phyloP scores from a whole-genome alignment of 2,888 invertebrate genomes.

The Tetragonula carbonaria region DNA sequence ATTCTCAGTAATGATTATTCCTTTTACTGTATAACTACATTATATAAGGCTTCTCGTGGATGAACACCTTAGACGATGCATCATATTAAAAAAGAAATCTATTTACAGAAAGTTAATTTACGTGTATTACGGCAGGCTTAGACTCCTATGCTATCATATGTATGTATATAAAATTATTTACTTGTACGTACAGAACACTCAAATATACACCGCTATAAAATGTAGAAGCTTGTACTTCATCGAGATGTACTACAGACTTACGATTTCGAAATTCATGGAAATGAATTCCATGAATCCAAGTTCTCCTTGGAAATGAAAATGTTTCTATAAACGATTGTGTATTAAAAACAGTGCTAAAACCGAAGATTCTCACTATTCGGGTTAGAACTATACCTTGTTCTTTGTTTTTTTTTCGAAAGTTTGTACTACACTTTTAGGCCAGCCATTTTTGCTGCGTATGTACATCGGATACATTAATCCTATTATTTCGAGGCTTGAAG shows the following conservation, averaged over 20 bases:
- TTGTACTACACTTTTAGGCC: constrained; percentile 73
- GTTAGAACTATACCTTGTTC: constrained; percentile 8
- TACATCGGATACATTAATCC: constrained; percentile 33
- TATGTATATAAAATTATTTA: constrained; percentile 69
- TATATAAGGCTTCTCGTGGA: constrained; percentile 13
- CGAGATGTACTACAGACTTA: constrained; percentile 54
- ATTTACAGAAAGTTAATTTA: constrained; percentile 62
- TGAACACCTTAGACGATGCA: constrained; percentile 19
- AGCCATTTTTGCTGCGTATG: constrained; percentile 53
- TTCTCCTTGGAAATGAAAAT: constrained; percentile 17
- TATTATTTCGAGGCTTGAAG: constrained; percentile 24
- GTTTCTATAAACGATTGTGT: constrained; percentile 15
- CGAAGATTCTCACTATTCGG: constrained; percentile 21
- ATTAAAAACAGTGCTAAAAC: constrained; percentile 30
- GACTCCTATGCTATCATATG: constrained; percentile 49
- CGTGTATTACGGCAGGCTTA: constrained; percentile 57
- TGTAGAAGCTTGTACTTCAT: constrained; percentile 69
- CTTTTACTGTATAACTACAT: constrained; percentile 9
- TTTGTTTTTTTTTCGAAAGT: constrained; percentile 55
- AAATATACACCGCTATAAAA: constrained; percentile 70
- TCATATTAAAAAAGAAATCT: constrained; percentile 49
- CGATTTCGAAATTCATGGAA: constrained; percentile 18
- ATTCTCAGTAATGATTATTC: neutral
- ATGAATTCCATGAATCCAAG: neutral
- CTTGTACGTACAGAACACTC: constrained; percentile 70